Percentiles rank a stretch among this genome's conserved stretches.
Evolutionary conservation across 2,113 vertebrate species (phyloP).

Genomic region (Maccullochella peelii): DNA sequence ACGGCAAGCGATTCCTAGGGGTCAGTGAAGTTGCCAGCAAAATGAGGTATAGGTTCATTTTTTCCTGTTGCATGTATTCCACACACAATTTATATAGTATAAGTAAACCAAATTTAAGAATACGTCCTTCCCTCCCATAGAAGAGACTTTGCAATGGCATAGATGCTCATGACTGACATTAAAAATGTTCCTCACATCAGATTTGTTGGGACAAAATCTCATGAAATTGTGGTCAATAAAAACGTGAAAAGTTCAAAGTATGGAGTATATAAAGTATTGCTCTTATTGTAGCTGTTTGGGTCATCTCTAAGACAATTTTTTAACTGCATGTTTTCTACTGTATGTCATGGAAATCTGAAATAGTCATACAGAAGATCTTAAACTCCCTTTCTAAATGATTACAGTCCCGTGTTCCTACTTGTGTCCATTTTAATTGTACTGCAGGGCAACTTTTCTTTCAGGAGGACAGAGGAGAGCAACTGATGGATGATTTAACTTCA

Average conservation of each 20-base stretch:
- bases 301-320: background rate
- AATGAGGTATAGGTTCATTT: too few relatives aligned
- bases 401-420: background rate
- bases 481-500: conserved; percentile 43
- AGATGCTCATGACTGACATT: background rate
- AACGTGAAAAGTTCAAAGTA: too few relatives aligned
- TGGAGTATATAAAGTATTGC: background rate
- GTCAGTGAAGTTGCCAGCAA: too few relatives aligned
- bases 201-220: background rate
- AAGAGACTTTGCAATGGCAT: too few relatives aligned
- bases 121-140: too few relatives aligned
- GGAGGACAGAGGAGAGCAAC: conserved; percentile 18
- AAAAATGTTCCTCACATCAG: background rate
- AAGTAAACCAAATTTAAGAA: too few relatives aligned
- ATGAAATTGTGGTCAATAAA: too few relatives aligned
- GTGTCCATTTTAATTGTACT: conserved; percentile 8
- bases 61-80: too few relatives aligned
- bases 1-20: too few relatives aligned
- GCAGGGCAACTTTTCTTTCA: conserved; percentile 2
- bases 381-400: background rate
- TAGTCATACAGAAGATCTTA: background rate
- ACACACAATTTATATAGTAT: too few relatives aligned
- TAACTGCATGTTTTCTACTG: too few relatives aligned
- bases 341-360: background rate
- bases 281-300: background rate